A percentile compares a stretch with the other conserved stretches of the same genome.
Conservation (phyloP, 1,140 invertebrate genomes). For the Drosophila orosa region DNA sequence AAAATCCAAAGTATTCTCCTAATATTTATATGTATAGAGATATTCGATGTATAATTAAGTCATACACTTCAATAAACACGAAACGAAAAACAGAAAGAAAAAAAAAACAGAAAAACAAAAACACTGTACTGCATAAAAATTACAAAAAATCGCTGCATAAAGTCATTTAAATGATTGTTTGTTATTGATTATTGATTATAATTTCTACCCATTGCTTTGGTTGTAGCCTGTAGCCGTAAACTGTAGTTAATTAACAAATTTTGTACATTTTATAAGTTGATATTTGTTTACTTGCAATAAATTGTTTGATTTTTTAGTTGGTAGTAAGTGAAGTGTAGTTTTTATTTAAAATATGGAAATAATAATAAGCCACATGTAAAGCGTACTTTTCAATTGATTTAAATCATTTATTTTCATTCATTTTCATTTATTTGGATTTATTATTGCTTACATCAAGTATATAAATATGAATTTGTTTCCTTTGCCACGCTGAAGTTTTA, state of each 20-base stretch:
- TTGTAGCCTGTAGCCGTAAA: constrained; percentile 45
- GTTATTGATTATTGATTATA: constrained; percentile 40
- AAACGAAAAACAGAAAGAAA: constrained; percentile 9
- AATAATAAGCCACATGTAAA: background rate
- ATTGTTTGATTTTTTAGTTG: constrained; percentile 65
- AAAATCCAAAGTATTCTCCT: constrained; percentile 80
- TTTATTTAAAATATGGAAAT: background rate
- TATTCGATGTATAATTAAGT: constrained; percentile 59
- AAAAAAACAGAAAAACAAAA: constrained; percentile 33
- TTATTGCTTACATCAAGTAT: constrained; percentile 72
- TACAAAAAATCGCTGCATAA: constrained; percentile 12
- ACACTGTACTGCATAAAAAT: constrained; percentile 15
- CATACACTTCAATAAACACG: constrained; percentile 66
- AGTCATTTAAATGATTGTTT: constrained; percentile 51
- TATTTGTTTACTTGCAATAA: constrained; percentile 71
- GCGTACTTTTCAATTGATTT: constrained; percentile 39
- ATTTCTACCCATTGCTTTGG: constrained; percentile 56
- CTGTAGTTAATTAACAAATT: constrained; percentile 37
- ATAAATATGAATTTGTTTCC: constrained; percentile 68
- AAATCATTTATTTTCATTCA: constrained; percentile 42
- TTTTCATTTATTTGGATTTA: no score
- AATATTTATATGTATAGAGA: constrained; percentile 77
- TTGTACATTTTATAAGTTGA: constrained; percentile 65
- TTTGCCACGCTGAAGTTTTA: constrained; percentile 52
- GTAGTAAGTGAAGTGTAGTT: constrained; percentile 28